Base-by-base conservation (phyloP, 1,140 invertebrate genomes). In the Macrobrachium rosenbergii region DNA sequence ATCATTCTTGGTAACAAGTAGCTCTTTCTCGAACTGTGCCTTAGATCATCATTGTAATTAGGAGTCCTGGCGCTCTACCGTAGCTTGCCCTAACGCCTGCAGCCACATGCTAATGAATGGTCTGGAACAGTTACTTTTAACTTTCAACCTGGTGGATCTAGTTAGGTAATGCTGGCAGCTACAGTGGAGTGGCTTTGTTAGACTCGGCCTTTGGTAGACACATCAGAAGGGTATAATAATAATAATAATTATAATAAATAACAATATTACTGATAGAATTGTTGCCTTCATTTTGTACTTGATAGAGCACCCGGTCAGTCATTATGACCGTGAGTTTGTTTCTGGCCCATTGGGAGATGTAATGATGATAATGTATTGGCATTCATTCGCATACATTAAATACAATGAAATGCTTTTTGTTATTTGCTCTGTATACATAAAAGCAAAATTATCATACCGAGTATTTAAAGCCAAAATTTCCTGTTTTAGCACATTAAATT, bases 11-110 rank as follows among this genome's bases (percentile, higher is more conserved):
- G 78, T 81, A 81, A 81, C 78, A 64, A 81, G 52, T 52, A 52
- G 78, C 78, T 81, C 78, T 81, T 81, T 81, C 78, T 81, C 78
- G 78, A 81, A 81, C 78, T 81, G 78, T 81, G 78, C 78, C 78
- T 81, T 81, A 81, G 78, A 81, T 81, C 78, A 81, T 81, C 78
- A 81, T 81, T 81, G 78, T 81, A 81, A 81, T 63, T 81, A 81
- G 43, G 78, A 81, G 78, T 60, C 78, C 78, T 43, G 64, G 78
- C 63, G n/a, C 78, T 81, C 43, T 81, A 63, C 78, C 64, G 78
- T 81, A 64, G 78, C 37, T 81, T 64, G 78, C 62, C 78, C 78
- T 16, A 23, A 63, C 78, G 59, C 59, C 75, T 77, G 75, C 75
- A 52, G 23, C 45, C 59, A 45, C 21, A n/a, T 58, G 19, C 10